phyloP scores from a whole-genome alignment of 2,888 invertebrate genomes.

The Platynereis dumerilii region DNA sequence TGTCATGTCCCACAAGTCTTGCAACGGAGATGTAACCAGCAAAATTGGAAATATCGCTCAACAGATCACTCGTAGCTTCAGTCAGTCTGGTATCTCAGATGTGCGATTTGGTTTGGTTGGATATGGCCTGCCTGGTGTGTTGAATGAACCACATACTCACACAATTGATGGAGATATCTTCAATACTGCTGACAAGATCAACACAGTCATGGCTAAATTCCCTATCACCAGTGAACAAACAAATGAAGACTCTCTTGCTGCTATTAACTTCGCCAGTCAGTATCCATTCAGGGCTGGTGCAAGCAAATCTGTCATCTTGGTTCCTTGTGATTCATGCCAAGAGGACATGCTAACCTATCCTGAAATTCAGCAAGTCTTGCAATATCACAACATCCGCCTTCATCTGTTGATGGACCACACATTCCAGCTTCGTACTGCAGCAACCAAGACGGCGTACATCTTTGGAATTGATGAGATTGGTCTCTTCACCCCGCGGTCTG shows the following conservation, averaged over 20 bases:
- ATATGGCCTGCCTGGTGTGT: conserved; percentile 75
- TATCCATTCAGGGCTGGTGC: conserved; percentile 84
- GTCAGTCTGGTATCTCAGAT: conserved; percentile 46
- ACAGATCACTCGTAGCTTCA: conserved; percentile 38
- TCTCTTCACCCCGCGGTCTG: conserved; percentile 83
- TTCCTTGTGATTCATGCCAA: conserved; percentile 81
- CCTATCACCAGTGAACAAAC: conserved; percentile 13
- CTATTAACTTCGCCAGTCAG: conserved; percentile 71
- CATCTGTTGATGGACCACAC: conserved; percentile 32
- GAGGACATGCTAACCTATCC: conserved; percentile 39
- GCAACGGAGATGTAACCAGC: conserved; percentile 74
- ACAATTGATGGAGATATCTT: conserved; percentile 65
- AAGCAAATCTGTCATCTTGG: conserved; percentile 79
- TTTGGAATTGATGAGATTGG: conserved; percentile 63
- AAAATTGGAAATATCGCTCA: conserved; percentile 50
- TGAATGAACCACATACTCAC: conserved; percentile 74
- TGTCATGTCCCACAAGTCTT: conserved; percentile 81
- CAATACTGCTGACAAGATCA: conserved; percentile 37
- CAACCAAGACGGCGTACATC: conserved; percentile 33
- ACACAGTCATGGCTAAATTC: conserved; percentile 23
- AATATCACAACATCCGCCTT: conserved; percentile 30
- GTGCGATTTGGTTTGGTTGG: conserved; percentile 74
- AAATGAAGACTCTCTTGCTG: conserved; percentile 63
- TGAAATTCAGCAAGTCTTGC: conserved; percentile 30
- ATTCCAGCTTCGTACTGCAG: conserved; percentile 29